Base-by-base conservation (phyloP, 2,113 vertebrate species). In the Octodon degus region DNA sequence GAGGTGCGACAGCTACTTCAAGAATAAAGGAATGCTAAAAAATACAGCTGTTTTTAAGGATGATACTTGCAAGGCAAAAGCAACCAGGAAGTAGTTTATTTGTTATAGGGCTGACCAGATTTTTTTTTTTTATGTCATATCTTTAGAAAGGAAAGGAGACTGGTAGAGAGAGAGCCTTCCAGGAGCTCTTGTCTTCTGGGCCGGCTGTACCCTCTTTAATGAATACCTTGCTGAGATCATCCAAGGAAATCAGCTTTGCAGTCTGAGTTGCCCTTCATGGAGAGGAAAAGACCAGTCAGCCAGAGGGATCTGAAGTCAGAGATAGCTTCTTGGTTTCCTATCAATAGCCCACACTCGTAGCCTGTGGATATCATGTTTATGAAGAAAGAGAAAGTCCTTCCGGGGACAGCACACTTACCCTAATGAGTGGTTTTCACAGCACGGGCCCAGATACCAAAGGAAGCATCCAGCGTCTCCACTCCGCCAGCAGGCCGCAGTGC, bases 1-100 rank as follows among this genome's bases (percentile, higher is more conserved):
- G 89, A 89, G 90, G 67, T 97, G 96, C 97, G 94, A 95, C 96
- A 88, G 77, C 85, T 60, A 13, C 85, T 90, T 84, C 55, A 93
- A 68, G 91, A 85, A 92, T 89, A 85, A 80, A 79, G 60, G 14
- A 70, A 50, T 91, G 92, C 88, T 53, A 25, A 85, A 74, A 94
- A 79, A 95, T 17, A 58, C 20, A 7, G 53, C 82, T 88, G 58
- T 85, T 95, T 90, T 88, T 72, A 85, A 91, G 43, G 24, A 43
- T 58, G 53, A 89, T 85, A 47, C 83, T 94, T 97, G 32, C 67
- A 90, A 95, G 77, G 84, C 86, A 89, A 40, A 63, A 74, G 60
- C 70, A 96, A 96, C 84, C 62, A 87, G 87, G 94, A 95, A 72
- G 58, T 62, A 20, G 60, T 40, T 90, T 60, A 81, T 95, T 95